Evolutionary conservation across 2,113 vertebrate genomes (phyloP).

Genomic region (Callithrix jacchus): DNA sequence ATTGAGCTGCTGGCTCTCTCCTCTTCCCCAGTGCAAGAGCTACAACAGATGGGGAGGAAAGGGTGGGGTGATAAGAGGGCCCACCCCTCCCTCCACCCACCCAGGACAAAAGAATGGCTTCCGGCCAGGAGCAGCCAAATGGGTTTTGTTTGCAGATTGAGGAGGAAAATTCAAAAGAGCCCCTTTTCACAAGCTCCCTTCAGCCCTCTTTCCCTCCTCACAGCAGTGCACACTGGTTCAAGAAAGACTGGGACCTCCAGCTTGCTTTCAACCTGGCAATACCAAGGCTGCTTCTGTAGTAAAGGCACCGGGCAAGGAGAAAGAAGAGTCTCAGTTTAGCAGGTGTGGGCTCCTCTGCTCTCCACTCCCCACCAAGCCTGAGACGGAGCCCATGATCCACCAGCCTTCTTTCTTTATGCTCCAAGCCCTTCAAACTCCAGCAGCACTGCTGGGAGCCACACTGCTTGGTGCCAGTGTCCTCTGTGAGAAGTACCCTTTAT

Average conservation of each 20-base stretch:
- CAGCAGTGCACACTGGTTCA: not conserved
- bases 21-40: not conserved
- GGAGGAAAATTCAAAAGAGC: not conserved
- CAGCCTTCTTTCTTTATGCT: not conserved
- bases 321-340: not conserved
- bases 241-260: not conserved
- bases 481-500: not conserved
- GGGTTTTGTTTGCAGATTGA: not conserved
- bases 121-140: not conserved
- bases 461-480: not conserved
- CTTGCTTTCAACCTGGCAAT: not conserved
- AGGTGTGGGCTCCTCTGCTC: not conserved
- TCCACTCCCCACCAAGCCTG: not conserved
- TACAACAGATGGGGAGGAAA: not conserved
- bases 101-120: slow-evolving; percentile 31
- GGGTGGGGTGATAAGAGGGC: not conserved
- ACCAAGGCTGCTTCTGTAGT: not conserved
- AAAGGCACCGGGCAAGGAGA: not conserved
- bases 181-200: not conserved
- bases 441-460: not conserved
- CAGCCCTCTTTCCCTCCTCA: not conserved
- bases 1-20: not conserved
- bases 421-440: not conserved
- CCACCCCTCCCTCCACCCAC: not conserved
- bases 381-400: not conserved